These are phyloP conservation scores for Halichondria panicea DNA, from an alignment of 37 sponge, comb jelly and placozoan genomes.

Conservation along the genomic window DNA sequence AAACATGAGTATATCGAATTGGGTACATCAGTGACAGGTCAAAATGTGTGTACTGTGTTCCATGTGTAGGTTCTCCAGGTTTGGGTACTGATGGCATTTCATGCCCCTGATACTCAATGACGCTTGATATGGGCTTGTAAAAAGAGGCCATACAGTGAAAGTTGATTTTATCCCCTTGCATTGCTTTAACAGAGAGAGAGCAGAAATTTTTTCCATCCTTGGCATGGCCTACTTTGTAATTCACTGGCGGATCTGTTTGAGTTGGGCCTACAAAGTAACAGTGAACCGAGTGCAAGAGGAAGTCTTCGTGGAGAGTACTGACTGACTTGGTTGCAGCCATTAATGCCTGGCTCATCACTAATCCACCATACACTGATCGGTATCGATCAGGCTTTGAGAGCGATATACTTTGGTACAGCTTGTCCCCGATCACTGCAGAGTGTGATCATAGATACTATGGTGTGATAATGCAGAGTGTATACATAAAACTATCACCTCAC, in stretches of 20 bases:
- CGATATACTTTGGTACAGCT: no score
- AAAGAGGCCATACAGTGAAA: neutral
- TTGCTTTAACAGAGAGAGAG: neutral
- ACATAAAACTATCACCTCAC: no score
- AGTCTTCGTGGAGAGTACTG: neutral
- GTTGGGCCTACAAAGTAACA: neutral
- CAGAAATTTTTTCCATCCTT: neutral
- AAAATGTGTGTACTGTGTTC: no score
- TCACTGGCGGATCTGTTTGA: neutral
- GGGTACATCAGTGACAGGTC: no score
- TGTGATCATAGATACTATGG: no score
- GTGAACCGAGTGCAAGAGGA: neutral
- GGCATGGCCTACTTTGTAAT: neutral
- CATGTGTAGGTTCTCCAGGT: no score
- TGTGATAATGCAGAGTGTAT: no score
- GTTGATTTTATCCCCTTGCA: neutral
- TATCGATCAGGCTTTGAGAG: no score
- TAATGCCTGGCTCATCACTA: neutral
- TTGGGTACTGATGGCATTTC: no score
- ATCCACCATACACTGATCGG: neutral
- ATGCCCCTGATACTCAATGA: no score
- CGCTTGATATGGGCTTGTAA: neutral
- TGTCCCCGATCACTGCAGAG: no score
- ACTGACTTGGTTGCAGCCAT: neutral
- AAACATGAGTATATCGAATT: no score